Conservation (phyloP, 2,888 invertebrate genomes). For the Perithous albicinctus region DNA sequence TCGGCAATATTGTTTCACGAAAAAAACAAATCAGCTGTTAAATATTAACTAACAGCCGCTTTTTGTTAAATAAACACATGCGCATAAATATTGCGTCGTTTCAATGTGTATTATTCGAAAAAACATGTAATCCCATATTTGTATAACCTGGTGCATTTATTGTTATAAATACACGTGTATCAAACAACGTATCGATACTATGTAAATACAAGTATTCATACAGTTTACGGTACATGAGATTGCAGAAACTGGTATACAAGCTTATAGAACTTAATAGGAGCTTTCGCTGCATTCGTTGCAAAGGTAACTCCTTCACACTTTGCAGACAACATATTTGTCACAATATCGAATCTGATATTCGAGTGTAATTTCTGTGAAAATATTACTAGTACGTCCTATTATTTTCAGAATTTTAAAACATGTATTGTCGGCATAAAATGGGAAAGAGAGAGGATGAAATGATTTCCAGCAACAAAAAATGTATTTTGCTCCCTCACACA, state of each 20-base stretch:
- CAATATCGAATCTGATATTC: not conserved
- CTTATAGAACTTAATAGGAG: not conserved
- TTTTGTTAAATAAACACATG: too few species aligned
- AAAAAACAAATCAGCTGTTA: too few species aligned
- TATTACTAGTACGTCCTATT: too few species aligned
- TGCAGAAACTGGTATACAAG: not conserved
- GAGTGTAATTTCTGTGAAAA: not conserved
- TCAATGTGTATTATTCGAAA: too few species aligned
- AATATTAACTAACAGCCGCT: not conserved
- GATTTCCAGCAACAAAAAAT: too few species aligned
- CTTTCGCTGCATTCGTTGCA: not conserved
- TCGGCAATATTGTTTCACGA: not conserved
- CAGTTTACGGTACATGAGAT: not conserved
- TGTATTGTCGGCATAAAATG: too few species aligned
- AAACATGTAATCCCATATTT: too few species aligned
- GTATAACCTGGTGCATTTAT: too few species aligned
- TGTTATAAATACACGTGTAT: not conserved
- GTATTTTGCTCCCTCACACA: too few species aligned
- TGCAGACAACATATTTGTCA: not conserved
- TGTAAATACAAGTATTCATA: not conserved
- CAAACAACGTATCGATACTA: not conserved
- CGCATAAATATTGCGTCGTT: too few species aligned
- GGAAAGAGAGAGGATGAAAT: too few species aligned
- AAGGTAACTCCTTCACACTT: not conserved
- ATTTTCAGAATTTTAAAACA: too few species aligned